Evolutionary conservation across 2,113 vertebrate species (phyloP).

Genomic region (Zeus faber): DNA sequence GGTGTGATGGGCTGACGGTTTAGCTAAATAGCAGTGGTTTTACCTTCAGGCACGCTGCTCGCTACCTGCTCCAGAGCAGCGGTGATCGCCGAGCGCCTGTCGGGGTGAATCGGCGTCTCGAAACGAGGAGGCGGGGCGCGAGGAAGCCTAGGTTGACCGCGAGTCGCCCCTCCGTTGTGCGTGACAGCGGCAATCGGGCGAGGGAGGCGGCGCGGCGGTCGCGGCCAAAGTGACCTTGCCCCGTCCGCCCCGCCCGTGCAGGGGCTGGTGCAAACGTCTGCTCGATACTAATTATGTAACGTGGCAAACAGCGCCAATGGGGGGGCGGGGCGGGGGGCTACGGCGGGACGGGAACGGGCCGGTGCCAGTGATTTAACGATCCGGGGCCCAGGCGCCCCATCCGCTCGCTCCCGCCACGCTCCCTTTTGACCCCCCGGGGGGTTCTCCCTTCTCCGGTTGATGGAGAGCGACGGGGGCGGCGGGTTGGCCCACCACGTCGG

Average conservation of each 20-base stretch:
- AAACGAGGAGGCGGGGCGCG: no score
- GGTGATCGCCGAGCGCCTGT: no score
- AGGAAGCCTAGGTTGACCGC: no score
- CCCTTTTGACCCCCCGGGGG: background rate
- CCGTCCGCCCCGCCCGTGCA: background rate
- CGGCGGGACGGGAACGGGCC: slow-evolving; percentile 6
- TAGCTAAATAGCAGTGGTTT: no score
- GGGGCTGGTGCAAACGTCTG: background rate
- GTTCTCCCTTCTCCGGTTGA: background rate
- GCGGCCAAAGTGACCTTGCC: slow-evolving; percentile 34
- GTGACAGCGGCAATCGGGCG: no score
- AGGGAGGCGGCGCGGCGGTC: background rate
- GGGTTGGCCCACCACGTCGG: no score
- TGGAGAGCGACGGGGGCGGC: background rate
- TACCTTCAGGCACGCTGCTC: no score
- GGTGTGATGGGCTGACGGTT: no score
- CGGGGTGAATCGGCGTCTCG: no score
- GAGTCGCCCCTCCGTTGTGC: no score
- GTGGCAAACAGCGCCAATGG: slow-evolving; percentile 17
- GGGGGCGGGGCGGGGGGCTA: background rate
- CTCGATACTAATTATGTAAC: slow-evolving; percentile 28
- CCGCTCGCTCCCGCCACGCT: background rate
- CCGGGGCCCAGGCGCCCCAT: slow-evolving; percentile 14
- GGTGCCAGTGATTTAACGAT: slow-evolving; percentile 19
- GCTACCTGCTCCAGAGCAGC: no score